Base-by-base conservation (phyloP, 2,888 invertebrate genomes). In the Myathropa florea region DNA sequence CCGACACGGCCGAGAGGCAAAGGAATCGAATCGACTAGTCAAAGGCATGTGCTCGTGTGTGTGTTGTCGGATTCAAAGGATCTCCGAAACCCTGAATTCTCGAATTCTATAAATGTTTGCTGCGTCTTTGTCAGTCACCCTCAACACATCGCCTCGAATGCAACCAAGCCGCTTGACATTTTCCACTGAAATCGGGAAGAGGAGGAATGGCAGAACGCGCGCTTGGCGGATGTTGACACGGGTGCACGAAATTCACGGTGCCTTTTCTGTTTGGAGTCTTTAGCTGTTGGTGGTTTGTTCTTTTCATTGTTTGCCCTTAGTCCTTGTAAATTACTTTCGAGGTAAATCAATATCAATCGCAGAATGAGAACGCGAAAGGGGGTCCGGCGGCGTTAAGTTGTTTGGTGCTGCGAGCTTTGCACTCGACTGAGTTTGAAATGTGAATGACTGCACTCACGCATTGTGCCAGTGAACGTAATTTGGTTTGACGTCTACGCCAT, bases 191-290 rank as follows among this genome's bases (percentile, higher is more conserved):
- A 61, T 64, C 57, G 46, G n/a, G n/a, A 30, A 23, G 4, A 53
- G 33, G 61, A 64, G 64, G 59, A 67, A 24, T 63, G 24, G 46
- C 53, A 82, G 53, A 71, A 46, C 78, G 67, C 68, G 73, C 82
- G 72, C 39, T 71, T 67, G 91, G 89, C 89, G 91, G 87, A 89
- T 83, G 85, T 88, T 83, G 89, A 87, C 87, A 88, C 86, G 88
- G 88, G 88, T 86, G 83, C 79, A 88, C 88, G 88, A 88, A 90
- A 90, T 89, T 89, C 89, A 89, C 70, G 61, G 68, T 68, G 26
- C 77, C 71, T 33, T 63, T 68, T 77, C 60, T 78, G 64, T 73
- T 79, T 59, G 60, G 60, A 82, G 68, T 83, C 61, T 59, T 73
- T 78, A 78, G 64, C 85, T 70, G 75, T 71, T 63, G 79, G 75